Conservation (phyloP, 1,140 invertebrate species). For the Formica selysi region DNA sequence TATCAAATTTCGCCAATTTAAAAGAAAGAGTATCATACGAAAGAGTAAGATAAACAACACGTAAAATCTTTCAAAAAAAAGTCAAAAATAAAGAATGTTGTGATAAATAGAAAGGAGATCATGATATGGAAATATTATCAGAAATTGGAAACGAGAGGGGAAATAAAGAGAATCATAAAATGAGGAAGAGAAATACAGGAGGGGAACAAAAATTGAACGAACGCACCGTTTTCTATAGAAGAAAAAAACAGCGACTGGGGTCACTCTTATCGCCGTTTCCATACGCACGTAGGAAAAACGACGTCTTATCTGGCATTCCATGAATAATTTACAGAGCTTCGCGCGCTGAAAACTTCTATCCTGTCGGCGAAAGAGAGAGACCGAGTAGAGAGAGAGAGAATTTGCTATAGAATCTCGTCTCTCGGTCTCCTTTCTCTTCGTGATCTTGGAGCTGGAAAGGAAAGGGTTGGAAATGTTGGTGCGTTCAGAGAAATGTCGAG, state of each 20-base stretch:
- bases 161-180: neutral
- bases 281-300: conserved; percentile 76
- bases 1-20: neutral
- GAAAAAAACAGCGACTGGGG: conserved; percentile 57
- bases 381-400: neutral
- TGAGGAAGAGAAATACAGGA: conserved; percentile 21
- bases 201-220: neutral
- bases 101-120: neutral
- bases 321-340: conserved; percentile 79
- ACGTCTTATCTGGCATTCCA: conserved; percentile 76
- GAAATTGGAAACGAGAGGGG: neutral
- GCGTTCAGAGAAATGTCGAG: conserved; percentile 19
- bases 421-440: neutral
- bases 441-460: no score
- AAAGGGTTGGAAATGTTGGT: conserved; percentile 15
- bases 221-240: conserved; percentile 47
- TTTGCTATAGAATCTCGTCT: conserved; percentile 9
- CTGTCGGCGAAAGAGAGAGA: conserved; percentile 12
- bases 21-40: neutral
- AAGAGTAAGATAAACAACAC: neutral
- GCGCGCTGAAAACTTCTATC: conserved; percentile 73
- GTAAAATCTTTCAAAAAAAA: neutral
- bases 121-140: conserved; percentile 10
- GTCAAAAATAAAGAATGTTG: neutral
- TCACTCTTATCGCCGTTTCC: conserved; percentile 75